A percentile compares a stretch with the other conserved stretches of the same genome.
These are phyloP conservation scores for Caranx melampygus DNA, from an alignment of 2,113 vertebrate species.

Conservation along the genomic window DNA sequence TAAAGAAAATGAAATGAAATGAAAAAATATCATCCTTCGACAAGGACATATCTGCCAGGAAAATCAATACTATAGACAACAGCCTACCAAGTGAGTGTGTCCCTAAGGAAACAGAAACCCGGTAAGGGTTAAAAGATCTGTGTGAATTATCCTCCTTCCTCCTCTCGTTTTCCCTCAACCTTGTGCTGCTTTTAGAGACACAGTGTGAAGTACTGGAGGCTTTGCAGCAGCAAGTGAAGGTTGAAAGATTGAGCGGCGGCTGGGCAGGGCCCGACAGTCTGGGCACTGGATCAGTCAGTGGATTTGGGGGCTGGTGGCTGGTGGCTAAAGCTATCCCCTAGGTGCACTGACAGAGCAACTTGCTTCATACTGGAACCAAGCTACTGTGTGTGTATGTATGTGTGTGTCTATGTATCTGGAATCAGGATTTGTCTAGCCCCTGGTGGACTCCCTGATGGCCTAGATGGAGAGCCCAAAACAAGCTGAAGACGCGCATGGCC, in stretches of 20 bases:
- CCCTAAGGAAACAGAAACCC: too few species aligned
- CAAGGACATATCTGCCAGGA: too few species aligned
- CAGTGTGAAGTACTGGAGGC: slow-evolving; percentile 42
- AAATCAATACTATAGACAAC: too few species aligned
- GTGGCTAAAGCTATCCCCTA: slow-evolving; percentile 75
- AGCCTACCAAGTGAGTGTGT: too few species aligned
- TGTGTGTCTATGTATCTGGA: slow-evolving; percentile 56
- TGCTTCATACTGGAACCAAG: slow-evolving; percentile 63
- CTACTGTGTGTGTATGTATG: slow-evolving; percentile 37
- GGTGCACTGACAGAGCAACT: slow-evolving; percentile 73
- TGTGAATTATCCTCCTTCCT: neutral
- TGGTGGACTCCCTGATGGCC: slow-evolving; percentile 69
- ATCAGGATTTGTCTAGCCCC: slow-evolving; percentile 64
- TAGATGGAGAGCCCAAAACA: slow-evolving; percentile 65
- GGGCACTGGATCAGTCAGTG: slow-evolving; percentile 84
- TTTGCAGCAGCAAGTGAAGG: slow-evolving; percentile 62
- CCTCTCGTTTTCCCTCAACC: slow-evolving; percentile 7
- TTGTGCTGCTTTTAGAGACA: slow-evolving; percentile 9
- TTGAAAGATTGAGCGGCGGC: slow-evolving; percentile 69
- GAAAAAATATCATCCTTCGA: too few species aligned
- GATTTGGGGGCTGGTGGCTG: slow-evolving; percentile 75
- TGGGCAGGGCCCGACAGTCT: slow-evolving; percentile 73
- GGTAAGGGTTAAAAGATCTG: slow-evolving; percentile 15
- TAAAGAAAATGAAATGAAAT: too few species aligned
- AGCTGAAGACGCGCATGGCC: slow-evolving; percentile 59